A percentile compares a stretch with the other conserved stretches of the same genome.
phyloP scores from a whole-genome alignment of 2,113 vertebrate genomes.

The Oncorhynchus kisutch region DNA sequence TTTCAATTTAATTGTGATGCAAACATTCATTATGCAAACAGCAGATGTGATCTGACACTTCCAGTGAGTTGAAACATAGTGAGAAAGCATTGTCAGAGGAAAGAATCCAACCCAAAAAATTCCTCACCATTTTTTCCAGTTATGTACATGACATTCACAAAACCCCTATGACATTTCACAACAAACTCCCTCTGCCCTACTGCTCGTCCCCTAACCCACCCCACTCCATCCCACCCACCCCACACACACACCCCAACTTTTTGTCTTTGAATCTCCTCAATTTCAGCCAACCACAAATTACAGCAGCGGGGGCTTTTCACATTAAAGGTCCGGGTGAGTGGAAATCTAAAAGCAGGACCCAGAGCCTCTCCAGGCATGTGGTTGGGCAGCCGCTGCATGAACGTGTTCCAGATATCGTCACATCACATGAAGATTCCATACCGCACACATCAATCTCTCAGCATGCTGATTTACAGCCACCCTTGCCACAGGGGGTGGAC shows the following conservation, averaged over 20 bases:
- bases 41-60: no score
- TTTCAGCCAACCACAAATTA: constrained; percentile 34
- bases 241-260: background rate
- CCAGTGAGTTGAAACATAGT: no score
- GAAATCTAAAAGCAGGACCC: constrained; percentile 53
- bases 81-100: no score
- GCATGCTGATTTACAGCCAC: constrained; percentile 21
- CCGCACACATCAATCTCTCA: constrained; percentile 47
- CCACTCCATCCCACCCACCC: background rate
- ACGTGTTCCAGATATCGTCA: constrained; percentile 64
- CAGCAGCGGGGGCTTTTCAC: constrained; percentile 61
- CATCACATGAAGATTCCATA: constrained; percentile 66
- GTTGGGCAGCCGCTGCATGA: constrained; percentile 32
- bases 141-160: background rate
- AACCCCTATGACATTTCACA: background rate
- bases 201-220: background rate
- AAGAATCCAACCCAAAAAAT: no score
- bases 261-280: constrained; percentile 42
- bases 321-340: constrained; percentile 56
- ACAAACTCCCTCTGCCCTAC: background rate
- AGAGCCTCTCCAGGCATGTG: constrained; percentile 33
- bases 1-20: no score
- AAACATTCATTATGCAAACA: no score
- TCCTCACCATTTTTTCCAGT: background rate
- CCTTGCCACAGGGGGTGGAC: constrained; percentile 17